Base-by-base conservation (phyloP, 2,888 invertebrate species). In the Philopedon plagiatum region DNA sequence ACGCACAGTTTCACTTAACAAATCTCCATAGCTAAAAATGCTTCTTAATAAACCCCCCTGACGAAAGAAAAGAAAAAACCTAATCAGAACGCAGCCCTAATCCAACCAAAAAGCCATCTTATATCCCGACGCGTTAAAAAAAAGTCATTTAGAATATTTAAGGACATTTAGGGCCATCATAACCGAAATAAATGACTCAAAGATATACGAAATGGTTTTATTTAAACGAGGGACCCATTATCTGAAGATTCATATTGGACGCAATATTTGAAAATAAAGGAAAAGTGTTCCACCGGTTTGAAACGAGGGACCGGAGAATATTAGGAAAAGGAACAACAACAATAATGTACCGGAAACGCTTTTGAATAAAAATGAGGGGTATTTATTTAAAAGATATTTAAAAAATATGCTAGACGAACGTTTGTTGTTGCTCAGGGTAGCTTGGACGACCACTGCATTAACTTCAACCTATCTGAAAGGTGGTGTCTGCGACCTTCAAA, bases 181-280 rank as follows among this genome's bases (percentile, higher is more conserved):
- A 54, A 54, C 51, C 29, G 13, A 54, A 54, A 54, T 54, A 54
- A 54, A 54, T 54, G 51, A 32, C 51, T 18, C 29, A 26, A 29
- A 54, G 29, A 54, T 54, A 54, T 54, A 54, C 51, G 29, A 15
- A 54, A 54, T 13, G 51, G 15, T 54, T 29, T 54, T 54, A 54
- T 54, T 54, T 54, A 54, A 54, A 54, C 51, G 29, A n/a, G 51
- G 51, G 51, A n/a, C 23, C 51, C 51, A 54, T 54, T 54, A 54
- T 54, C 51, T 18, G 23, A 29, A 54, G 51, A 54, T 54, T 54
- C 51, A 54, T 54, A 54, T 54, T 54, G 51, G 51, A 54, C 51
- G 51, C 51, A 29, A 54, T 54, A 54, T 54, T 54, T 29, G 51
- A 13, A 54, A 54, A 54, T 54, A 54, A 54, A 54, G 51, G 51